Conservation (phyloP, 2,888 invertebrate genomes). For the Tipula helvola region DNA sequence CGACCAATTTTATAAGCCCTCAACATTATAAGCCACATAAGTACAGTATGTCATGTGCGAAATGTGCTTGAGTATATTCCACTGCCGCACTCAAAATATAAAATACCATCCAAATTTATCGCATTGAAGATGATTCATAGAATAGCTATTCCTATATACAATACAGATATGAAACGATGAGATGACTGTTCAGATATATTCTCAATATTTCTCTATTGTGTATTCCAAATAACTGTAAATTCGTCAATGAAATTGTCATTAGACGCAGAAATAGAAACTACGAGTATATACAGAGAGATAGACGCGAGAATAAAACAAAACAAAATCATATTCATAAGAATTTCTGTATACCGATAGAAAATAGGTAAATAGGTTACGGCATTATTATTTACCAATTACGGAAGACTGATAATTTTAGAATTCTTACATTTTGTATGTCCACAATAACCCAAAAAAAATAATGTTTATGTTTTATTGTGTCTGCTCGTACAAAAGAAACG, state of each 20-base stretch:
- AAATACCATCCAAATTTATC: too few species aligned
- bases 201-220: neutral
- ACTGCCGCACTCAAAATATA: too few species aligned
- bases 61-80: too few species aligned
- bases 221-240: neutral
- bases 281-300: neutral
- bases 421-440: neutral
- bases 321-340: too few species aligned
- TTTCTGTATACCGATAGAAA: neutral
- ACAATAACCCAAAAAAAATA: neutral
- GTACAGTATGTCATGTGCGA: too few species aligned
- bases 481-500: neutral
- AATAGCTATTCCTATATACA: neutral
- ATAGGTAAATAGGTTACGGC: neutral
- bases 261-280: neutral
- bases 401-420: neutral
- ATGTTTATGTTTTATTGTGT: neutral
- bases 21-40: too few species aligned
- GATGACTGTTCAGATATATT: neutral
- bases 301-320: neutral
- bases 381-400: neutral
- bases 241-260: neutral
- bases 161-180: neutral
- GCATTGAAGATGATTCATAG: too few species aligned
- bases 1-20: too few species aligned